Evolutionary conservation across 2,888 invertebrate species (phyloP).

Genomic region (Syrphus vitripennis): DNA sequence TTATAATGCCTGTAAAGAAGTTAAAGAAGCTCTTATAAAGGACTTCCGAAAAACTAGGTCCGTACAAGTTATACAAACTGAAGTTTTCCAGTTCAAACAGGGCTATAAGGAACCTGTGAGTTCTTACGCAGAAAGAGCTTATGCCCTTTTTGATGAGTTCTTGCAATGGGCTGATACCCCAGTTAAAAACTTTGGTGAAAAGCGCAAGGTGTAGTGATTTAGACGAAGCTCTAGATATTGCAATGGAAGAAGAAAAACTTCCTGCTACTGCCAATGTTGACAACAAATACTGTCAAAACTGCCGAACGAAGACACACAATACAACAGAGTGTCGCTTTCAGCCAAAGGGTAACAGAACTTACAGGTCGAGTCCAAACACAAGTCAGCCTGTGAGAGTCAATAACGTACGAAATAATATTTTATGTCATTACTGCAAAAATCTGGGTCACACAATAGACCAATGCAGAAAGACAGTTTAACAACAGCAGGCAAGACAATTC

Average conservation of each 20-base stretch:
- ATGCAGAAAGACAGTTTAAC: background rate
- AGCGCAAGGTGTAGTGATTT: background rate
- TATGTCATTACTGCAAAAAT: constrained; percentile 1
- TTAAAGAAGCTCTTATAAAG: no score
- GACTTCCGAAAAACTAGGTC: no score
- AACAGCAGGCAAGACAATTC: background rate
- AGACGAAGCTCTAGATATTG: background rate
- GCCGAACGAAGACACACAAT: background rate
- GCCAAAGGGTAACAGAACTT: background rate
- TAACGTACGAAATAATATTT: background rate
- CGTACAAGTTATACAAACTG: no score
- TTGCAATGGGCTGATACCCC: background rate
- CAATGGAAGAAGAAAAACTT: constrained; percentile 1
- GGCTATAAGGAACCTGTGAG: no score
- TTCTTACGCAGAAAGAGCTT: background rate
- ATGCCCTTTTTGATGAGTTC: background rate
- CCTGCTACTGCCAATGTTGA: background rate
- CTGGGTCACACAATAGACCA: constrained; percentile 5
- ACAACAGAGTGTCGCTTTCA: background rate
- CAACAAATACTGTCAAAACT: background rate
- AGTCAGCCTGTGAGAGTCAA: no score
- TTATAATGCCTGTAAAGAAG: no score
- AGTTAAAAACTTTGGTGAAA: background rate
- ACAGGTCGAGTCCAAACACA: background rate
- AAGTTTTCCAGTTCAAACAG: no score